Evolutionary conservation across 1,140 invertebrate species (phyloP).

Genomic region (Linepithema humile): DNA sequence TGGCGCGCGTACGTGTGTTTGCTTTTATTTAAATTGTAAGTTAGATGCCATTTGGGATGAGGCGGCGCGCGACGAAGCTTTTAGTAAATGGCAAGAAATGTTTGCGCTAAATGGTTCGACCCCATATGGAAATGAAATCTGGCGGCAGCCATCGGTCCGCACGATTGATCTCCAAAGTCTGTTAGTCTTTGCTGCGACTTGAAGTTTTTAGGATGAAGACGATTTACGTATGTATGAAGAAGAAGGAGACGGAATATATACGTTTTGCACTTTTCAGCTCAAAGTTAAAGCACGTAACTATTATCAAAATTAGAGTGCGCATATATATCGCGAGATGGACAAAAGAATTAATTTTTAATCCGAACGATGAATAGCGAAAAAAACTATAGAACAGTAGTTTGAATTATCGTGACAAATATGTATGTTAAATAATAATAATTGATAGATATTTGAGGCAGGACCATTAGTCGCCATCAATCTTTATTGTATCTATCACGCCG

Average conservation of each 20-base stretch:
- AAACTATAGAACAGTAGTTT: not conserved
- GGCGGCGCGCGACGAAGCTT: slow-evolving; percentile 74
- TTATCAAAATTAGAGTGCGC: not conserved
- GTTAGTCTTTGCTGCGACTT: slow-evolving; percentile 19
- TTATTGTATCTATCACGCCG: not conserved
- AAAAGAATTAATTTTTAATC: not conserved
- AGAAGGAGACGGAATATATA: not conserved
- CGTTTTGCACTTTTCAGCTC: slow-evolving; percentile 7
- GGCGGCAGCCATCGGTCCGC: slow-evolving; percentile 43
- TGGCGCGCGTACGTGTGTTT: slow-evolving; percentile 80
- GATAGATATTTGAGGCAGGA: no score
- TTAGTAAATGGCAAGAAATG: slow-evolving; percentile 83
- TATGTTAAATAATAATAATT: no score
- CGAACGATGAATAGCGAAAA: not conserved
- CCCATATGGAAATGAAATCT: slow-evolving; percentile 82
- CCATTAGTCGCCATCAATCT: slow-evolving; percentile 33
- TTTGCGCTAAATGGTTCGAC: slow-evolving; percentile 84
- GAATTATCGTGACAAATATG: not conserved
- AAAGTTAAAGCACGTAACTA: not conserved
- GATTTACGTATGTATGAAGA: slow-evolving; percentile 44
- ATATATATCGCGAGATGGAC: not conserved
- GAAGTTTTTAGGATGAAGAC: slow-evolving; percentile 34
- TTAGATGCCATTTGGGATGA: slow-evolving; percentile 77
- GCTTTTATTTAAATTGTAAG: slow-evolving; percentile 85
- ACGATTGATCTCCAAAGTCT: slow-evolving; percentile 72